Conservation (phyloP, 2,797 vertebrate species). For the Liparis tanakae region DNA sequence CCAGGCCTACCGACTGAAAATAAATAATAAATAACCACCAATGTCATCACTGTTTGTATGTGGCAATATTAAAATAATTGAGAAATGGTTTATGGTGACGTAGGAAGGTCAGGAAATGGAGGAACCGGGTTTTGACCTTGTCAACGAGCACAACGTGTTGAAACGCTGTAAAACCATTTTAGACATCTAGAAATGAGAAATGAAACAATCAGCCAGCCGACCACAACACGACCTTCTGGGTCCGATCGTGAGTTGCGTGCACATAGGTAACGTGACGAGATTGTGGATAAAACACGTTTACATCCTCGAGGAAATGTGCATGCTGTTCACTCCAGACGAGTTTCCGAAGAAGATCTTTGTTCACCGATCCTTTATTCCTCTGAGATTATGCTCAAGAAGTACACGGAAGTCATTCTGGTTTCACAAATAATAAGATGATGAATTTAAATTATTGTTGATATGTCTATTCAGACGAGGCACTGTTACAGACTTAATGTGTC, state of each 20-base stretch:
- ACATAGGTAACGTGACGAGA: neutral
- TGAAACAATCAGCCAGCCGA: slow-evolving; percentile 37
- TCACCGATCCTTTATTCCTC: neutral
- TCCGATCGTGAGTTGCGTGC: slow-evolving; percentile 18
- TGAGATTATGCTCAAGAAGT: neutral
- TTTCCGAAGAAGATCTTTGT: too few relatives aligned
- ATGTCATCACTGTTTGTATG: neutral
- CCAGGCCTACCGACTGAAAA: neutral
- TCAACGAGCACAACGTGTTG: neutral
- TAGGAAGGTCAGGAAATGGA: slow-evolving; percentile 6
- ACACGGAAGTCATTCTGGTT: too few relatives aligned
- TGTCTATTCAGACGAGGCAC: neutral
- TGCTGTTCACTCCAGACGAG: too few relatives aligned
- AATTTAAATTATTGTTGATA: neutral
- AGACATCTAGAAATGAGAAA: slow-evolving; percentile 44
- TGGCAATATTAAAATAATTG: neutral
- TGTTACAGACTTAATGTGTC: neutral
- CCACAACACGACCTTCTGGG: neutral
- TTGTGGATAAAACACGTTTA: neutral
- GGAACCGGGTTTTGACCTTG: slow-evolving; percentile 13
- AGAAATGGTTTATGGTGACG: neutral
- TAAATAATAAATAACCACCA: neutral
- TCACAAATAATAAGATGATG: too few relatives aligned
- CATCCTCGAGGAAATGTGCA: neutral
- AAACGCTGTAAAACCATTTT: neutral